Base-by-base conservation (phyloP, 2,797 vertebrate genomes). In the Helarctos malayanus region DNA sequence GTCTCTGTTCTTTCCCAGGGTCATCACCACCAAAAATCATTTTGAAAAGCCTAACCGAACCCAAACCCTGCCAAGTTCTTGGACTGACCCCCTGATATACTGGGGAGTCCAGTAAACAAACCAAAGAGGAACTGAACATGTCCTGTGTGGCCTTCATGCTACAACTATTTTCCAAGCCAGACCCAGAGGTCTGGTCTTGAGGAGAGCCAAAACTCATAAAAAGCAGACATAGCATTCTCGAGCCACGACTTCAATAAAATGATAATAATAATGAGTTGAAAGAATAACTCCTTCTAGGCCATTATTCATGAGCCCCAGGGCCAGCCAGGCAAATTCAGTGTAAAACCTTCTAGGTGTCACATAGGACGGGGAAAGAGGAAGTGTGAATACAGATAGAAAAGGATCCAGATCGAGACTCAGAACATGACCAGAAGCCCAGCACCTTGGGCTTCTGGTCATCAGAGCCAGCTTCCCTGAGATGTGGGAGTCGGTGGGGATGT, bases 201-300 rank as follows among this genome's bases (percentile, higher is more conserved):
- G 91, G 80, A 61, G 85, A 87, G 69, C 87, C 95, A 96, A 81
- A 41, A 45, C 80, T 41, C 87, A 91, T 59, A 79, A 86, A 83
- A 54, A 84, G 32, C 90, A 90, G 76, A 84, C 21, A 56, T 23
- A 27, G 61, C 59, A 4, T 69, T 82, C 81, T 95, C 15, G 1
- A 93, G 78, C 59, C 92, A 93, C 71, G 0, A 45, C 78, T 76
- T 93, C 65, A 81, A 90, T 80, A 78, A 69, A 93, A 57, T 32
- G 75, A 61, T 25, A 29, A 80, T 73, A 80, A 91, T 25, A 83
- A 69, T 3, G 54, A 78, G 71, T 15, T 54, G 75, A 54, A 95
- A 94, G 76, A 88, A 45, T 78, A 78, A 81, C 59, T 18, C 25
- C 69, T 59, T 35, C 68, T 18, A 52, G 2, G 49, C 69, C n/a